phyloP scores from a whole-genome alignment of 2,888 invertebrate genomes.

The Eudasyphora cyanicolor region DNA sequence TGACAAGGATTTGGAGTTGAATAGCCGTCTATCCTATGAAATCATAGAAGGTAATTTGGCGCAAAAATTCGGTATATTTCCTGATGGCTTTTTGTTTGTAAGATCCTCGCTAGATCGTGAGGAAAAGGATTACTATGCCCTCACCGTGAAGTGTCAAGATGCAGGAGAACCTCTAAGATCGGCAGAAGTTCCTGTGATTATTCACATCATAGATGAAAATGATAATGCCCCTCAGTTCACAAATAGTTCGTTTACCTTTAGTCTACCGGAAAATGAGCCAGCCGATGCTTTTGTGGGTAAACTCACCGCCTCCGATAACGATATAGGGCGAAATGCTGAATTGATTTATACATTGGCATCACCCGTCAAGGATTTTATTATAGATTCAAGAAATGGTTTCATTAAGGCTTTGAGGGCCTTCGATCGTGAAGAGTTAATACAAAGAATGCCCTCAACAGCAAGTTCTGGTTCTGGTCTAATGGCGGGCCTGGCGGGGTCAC shows the following conservation, averaged over 20 bases:
- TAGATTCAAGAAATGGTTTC: slow-evolving; percentile 94
- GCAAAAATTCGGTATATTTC: slow-evolving; percentile 95
- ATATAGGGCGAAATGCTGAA: slow-evolving; percentile 95
- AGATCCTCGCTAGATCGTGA: slow-evolving; percentile 93
- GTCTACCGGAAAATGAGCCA: slow-evolving; percentile 92
- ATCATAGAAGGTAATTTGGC: slow-evolving; percentile 93
- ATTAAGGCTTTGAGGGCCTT: slow-evolving; percentile 92
- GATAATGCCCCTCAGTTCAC: slow-evolving; percentile 96
- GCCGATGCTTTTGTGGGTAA: slow-evolving; percentile 95
- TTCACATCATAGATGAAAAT: slow-evolving; percentile 97
- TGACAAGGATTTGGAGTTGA: slow-evolving; percentile 91
- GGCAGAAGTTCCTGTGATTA: slow-evolving; percentile 93
- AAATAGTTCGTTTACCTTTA: slow-evolving; percentile 94
- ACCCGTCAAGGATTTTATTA: slow-evolving; percentile 89
- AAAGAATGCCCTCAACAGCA: slow-evolving; percentile 75
- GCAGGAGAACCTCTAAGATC: slow-evolving; percentile 88
- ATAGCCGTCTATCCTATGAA: slow-evolving; percentile 89
- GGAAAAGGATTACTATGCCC: slow-evolving; percentile 93
- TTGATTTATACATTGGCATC: slow-evolving; percentile 89
- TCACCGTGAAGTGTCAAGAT: slow-evolving; percentile 92
- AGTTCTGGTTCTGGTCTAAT: slow-evolving; percentile 16
- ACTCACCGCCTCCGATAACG: slow-evolving; percentile 92
- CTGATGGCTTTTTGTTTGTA: slow-evolving; percentile 95
- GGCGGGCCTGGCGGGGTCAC: slow-evolving; percentile 70
- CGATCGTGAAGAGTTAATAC: slow-evolving; percentile 93